A percentile compares a stretch with the other conserved stretches of the same genome.
Conservation (phyloP, 2,113 vertebrate genomes). For the Vulpes lagopus region DNA sequence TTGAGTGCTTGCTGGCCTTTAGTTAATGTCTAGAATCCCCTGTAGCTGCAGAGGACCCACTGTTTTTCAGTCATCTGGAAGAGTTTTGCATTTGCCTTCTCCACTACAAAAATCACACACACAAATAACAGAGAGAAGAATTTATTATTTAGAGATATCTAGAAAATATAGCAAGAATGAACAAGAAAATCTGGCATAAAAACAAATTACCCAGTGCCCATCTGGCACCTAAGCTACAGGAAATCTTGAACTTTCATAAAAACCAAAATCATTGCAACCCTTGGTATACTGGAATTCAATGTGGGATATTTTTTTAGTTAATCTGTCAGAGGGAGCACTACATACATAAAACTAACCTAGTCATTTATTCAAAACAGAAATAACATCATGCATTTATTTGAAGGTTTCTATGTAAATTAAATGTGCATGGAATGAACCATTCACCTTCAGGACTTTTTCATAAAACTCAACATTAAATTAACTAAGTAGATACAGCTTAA, state of each 20-base stretch:
- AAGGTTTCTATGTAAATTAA: slow-evolving; percentile 51
- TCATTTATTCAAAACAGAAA: slow-evolving; percentile 58
- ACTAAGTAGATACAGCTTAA: slow-evolving; percentile 11
- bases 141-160: slow-evolving; percentile 97
- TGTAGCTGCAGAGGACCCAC: slow-evolving; percentile 98
- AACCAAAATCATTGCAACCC: slow-evolving; percentile 85
- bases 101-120: slow-evolving; percentile 99
- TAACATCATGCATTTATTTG: slow-evolving; percentile 78
- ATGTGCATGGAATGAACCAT: slow-evolving; percentile 25
- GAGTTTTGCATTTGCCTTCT: slow-evolving; percentile 99
- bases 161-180: slow-evolving; percentile 91
- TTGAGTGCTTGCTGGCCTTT: slow-evolving; percentile 96
- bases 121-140: slow-evolving; percentile 99
- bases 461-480: slow-evolving; percentile 54
- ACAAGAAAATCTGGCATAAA: slow-evolving; percentile 90
- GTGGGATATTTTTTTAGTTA: slow-evolving; percentile 16
- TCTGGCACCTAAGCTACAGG: slow-evolving; percentile 89
- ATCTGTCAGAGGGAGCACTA: slow-evolving; percentile 24
- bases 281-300: slow-evolving; percentile 88
- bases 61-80: slow-evolving; percentile 98
- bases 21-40: slow-evolving; percentile 98
- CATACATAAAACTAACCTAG: slow-evolving; percentile 61
- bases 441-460: slow-evolving; percentile 51
- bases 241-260: slow-evolving; percentile 85
- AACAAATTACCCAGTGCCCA: slow-evolving; percentile 89